These are phyloP conservation scores for Rhadinocentrus ornatus DNA, from an alignment of 2,797 vertebrate genomes.

Conservation along the genomic window DNA sequence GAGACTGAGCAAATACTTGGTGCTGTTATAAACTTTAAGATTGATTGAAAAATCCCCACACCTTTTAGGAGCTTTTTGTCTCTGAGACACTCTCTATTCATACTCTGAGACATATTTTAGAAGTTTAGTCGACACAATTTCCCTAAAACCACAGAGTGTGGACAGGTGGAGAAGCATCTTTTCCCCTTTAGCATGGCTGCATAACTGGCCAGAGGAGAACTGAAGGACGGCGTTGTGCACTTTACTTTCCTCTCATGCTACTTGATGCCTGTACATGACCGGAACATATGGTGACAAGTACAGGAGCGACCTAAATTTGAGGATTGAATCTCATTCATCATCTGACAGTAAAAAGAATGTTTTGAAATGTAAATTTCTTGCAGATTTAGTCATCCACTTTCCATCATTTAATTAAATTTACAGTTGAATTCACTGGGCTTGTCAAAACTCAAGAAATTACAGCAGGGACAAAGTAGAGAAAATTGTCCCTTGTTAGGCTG, in stretches of 20 bases:
- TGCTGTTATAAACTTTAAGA: not conserved
- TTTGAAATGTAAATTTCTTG: not conserved
- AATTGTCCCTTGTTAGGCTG: conserved; percentile 4
- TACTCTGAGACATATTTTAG: not conserved
- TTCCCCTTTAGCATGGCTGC: not conserved
- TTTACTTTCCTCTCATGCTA: not conserved
- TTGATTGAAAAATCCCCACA: not conserved
- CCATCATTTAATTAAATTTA: not conserved
- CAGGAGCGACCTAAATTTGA: not conserved
- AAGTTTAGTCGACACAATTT: not conserved
- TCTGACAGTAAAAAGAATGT: not conserved
- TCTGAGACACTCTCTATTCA: not conserved
- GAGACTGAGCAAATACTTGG: not conserved
- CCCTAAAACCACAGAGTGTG: not conserved
- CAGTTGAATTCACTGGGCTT: not conserved
- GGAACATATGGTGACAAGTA: not conserved
- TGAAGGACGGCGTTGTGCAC: not conserved
- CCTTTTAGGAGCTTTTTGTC: not conserved
- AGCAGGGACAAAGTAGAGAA: not conserved
- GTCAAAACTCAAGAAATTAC: conserved; percentile 5
- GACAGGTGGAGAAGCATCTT: not conserved
- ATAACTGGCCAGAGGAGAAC: not conserved
- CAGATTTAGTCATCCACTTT: not conserved
- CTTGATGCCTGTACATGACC: not conserved
- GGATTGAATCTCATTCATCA: not conserved